phyloP scores from a whole-genome alignment of 2,113 vertebrate genomes.

The Centropus unirufus region DNA sequence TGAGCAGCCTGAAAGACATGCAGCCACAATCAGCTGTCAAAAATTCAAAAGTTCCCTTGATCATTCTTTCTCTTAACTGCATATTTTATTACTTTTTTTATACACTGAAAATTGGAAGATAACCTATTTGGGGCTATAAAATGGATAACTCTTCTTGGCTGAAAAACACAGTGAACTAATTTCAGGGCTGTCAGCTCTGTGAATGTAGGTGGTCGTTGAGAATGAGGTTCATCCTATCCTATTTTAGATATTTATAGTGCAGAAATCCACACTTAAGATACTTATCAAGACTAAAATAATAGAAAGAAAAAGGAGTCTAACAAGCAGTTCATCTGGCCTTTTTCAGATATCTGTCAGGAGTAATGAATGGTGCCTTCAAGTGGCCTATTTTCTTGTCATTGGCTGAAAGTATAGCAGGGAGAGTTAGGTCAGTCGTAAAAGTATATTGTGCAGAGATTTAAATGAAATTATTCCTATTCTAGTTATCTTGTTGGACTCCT shows the following conservation, averaged over 20 bases:
- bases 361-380: background rate
- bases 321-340: background rate
- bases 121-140: background rate
- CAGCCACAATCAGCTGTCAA: background rate
- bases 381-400: background rate
- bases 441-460: background rate
- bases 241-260: background rate
- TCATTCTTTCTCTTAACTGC: background rate
- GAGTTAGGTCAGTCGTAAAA: background rate
- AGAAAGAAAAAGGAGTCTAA: background rate
- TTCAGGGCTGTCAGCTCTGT: background rate
- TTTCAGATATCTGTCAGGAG: background rate
- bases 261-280: background rate
- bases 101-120: background rate
- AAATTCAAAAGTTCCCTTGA: background rate
- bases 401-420: background rate
- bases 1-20: background rate
- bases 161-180: background rate
- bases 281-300: background rate
- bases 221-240: background rate
- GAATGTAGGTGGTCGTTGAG: background rate
- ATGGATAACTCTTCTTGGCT: background rate
- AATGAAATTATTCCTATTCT: background rate
- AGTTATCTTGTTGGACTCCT: background rate
- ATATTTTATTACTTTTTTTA: background rate